Conservation (phyloP, 2,113 vertebrate species). For the Apistogramma diplotaenia region DNA sequence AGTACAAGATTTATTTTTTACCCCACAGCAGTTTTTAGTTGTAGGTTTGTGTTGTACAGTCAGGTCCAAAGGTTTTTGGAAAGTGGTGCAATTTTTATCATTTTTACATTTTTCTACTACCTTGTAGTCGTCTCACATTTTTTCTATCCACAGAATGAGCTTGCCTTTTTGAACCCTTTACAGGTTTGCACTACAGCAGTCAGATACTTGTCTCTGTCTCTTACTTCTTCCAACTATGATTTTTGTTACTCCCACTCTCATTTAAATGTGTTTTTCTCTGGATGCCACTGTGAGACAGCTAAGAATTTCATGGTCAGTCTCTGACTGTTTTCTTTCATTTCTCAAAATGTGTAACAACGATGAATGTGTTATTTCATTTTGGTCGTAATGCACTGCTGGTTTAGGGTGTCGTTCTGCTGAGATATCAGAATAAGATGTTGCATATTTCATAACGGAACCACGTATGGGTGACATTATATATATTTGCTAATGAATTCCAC, state of each 20-base stretch:
- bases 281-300: neutral
- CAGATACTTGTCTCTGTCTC: neutral
- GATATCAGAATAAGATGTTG: neutral
- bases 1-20: neutral
- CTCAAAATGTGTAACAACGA: neutral
- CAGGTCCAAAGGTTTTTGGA: neutral
- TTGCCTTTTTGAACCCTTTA: neutral
- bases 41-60: neutral
- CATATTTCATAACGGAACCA: neutral
- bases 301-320: neutral
- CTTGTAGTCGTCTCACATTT: neutral
- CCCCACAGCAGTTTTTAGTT: neutral
- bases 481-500: neutral
- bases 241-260: neutral
- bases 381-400: neutral
- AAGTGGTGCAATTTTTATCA: neutral
- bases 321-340: neutral
- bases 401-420: neutral
- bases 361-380: constrained; percentile 23
- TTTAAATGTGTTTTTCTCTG: neutral
- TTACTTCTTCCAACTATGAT: neutral
- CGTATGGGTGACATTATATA: neutral
- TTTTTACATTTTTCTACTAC: neutral
- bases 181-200: neutral
- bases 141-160: neutral